Conservation (phyloP, 2,113 vertebrate species). For the Crypturellus undulatus region DNA sequence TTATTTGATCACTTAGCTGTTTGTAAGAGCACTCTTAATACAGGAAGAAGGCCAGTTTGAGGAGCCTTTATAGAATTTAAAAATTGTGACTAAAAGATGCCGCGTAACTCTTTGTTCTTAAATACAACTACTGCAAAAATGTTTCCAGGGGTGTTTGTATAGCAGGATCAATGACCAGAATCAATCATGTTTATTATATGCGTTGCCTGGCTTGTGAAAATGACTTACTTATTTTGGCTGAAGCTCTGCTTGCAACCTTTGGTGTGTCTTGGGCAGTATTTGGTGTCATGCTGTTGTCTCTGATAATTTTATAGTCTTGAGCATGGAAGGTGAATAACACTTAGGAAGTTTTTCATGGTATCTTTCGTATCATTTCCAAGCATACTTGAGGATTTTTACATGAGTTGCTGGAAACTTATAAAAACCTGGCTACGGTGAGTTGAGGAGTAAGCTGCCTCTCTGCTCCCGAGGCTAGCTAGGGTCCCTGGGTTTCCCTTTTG, state of each 20-base stretch:
- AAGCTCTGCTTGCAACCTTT: not conserved
- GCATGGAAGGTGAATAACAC: not conserved
- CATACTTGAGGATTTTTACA: not conserved
- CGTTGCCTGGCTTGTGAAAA: not conserved
- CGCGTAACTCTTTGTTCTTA: not conserved
- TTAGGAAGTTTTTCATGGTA: not conserved
- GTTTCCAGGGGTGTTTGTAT: not conserved
- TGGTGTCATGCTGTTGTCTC: not conserved
- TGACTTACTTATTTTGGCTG: not conserved
- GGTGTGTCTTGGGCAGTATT: rapidly evolving
- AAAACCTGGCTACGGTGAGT: not conserved
- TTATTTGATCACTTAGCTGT: conserved; percentile 53
- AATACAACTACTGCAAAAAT: not conserved
- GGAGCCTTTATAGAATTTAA: not conserved
- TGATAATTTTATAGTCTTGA: conserved; percentile 6
- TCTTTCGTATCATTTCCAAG: not conserved
- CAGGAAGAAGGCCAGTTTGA: conserved; percentile 19
- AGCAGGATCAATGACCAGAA: not conserved
- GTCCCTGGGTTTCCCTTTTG: not conserved
- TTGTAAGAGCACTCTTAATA: not conserved
- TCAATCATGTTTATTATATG: not conserved
- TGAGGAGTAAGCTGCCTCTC: not conserved
- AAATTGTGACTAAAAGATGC: not conserved
- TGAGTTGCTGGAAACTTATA: not conserved
- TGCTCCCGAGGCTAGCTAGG: not conserved